These are phyloP conservation scores for Catocala nupta DNA, from an alignment of 2,888 invertebrate genomes.

Conservation along the genomic window DNA sequence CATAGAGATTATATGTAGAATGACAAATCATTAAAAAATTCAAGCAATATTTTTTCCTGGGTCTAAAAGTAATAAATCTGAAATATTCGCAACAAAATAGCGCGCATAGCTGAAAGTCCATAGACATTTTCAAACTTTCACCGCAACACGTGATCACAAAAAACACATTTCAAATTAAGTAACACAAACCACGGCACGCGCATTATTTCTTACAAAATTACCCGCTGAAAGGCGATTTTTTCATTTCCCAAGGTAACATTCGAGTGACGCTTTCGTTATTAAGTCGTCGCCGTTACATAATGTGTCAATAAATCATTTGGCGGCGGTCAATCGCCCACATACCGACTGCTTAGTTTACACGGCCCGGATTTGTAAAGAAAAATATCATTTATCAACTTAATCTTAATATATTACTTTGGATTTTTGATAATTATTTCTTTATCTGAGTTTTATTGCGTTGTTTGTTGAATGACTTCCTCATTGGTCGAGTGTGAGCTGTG, in stretches of 20 bases:
- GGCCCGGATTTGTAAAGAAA: slow-evolving; percentile 10
- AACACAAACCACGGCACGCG: slow-evolving; percentile 5
- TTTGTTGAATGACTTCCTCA: too few species aligned
- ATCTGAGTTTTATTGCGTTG: not conserved
- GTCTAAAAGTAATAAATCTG: too few species aligned
- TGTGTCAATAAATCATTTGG: slow-evolving; percentile 67
- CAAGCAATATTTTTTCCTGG: too few species aligned
- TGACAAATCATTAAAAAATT: too few species aligned
- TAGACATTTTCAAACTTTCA: not conserved
- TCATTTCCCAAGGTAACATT: slow-evolving; percentile 27
- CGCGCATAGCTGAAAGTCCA: too few species aligned
- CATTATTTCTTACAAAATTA: slow-evolving; percentile 30
- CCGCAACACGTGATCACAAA: not conserved
- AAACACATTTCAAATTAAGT: slow-evolving; percentile 12
- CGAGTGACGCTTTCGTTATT: slow-evolving; percentile 61
- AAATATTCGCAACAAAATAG: too few species aligned
- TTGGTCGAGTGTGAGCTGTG: too few species aligned
- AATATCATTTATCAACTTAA: not conserved
- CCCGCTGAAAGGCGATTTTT: slow-evolving; percentile 32
- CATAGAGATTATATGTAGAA: too few species aligned
- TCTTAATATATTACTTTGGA: slow-evolving; percentile 1
- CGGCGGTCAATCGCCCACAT: slow-evolving; percentile 59
- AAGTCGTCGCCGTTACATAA: slow-evolving; percentile 68
- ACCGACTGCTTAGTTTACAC: slow-evolving; percentile 23
- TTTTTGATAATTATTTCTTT: not conserved